Percentiles rank a stretch among this genome's conserved stretches.
Conservation (phyloP, 2,888 invertebrate genomes). For the Acronicta alni region DNA sequence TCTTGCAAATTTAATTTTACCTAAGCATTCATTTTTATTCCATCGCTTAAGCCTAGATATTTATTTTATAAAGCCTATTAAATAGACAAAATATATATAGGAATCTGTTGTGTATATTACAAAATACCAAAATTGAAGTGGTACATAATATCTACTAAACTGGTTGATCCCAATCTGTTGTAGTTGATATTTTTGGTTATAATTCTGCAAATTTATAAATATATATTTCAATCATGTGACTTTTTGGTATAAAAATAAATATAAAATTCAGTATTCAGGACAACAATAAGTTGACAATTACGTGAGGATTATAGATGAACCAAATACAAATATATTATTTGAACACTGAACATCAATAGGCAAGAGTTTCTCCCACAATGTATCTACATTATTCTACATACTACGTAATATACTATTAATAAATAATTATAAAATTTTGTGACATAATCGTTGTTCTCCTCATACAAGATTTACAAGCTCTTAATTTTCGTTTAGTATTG, state of each 20-base stretch:
- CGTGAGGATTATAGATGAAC: neutral
- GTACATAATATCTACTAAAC: conserved; percentile 1
- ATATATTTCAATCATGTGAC: no score
- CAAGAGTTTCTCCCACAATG: conserved; percentile 20
- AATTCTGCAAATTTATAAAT: no score
- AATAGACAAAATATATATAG: conserved; percentile 11
- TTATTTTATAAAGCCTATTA: conserved; percentile 11
- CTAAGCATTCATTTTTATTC: conserved; percentile 8
- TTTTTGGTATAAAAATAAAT: conserved; percentile 18
- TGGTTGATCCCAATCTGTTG: conserved; percentile 19
- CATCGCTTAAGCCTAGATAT: conserved; percentile 6
- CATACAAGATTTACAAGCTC: conserved; percentile 31
- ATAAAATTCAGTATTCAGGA: conserved; percentile 2
- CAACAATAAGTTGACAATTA: neutral
- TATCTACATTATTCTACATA: conserved; percentile 4
- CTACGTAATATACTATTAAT: conserved; percentile 12
- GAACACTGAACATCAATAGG: conserved; percentile 6
- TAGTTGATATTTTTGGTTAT: neutral
- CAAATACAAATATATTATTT: neutral
- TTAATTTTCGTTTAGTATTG: conserved; percentile 25
- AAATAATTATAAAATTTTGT: conserved; percentile 12
- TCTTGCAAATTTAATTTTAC: conserved; percentile 8
- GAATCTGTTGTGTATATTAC: conserved; percentile 17
- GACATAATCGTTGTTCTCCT: conserved; percentile 33
- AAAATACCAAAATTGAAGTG: conserved; percentile 21